A percentile compares a stretch with the other conserved stretches of the same genome.
These are phyloP conservation scores for Podocnemis expansa DNA, from an alignment of 2,113 vertebrate genomes.

Conservation along the genomic window DNA sequence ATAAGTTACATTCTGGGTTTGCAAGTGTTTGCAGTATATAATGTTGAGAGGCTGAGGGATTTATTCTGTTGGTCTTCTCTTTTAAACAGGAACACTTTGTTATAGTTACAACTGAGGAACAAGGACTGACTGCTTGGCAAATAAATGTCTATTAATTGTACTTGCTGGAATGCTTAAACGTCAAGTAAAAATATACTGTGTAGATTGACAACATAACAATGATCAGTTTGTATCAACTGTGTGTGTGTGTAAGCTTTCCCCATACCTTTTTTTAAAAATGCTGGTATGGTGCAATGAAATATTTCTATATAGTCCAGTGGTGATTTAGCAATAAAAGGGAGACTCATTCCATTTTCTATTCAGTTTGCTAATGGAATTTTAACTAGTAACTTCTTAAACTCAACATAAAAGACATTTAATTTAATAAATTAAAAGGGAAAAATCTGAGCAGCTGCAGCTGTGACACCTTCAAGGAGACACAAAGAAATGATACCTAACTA, in stretches of 20 bases:
- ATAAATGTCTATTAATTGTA: background rate
- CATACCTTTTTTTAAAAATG: background rate
- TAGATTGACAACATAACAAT: rapidly evolving
- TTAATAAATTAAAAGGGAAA: background rate
- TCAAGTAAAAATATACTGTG: background rate
- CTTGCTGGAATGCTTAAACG: background rate
- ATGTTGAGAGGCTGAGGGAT: background rate
- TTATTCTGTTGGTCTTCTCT: background rate
- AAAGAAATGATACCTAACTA: background rate
- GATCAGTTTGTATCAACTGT: rapidly evolving
- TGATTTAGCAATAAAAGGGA: background rate
- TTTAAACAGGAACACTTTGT: constrained; percentile 56
- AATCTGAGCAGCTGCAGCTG: background rate
- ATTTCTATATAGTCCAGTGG: background rate
- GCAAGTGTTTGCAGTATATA: background rate
- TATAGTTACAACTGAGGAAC: constrained; percentile 43
- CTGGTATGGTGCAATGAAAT: background rate
- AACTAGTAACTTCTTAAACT: background rate
- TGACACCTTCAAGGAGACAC: background rate
- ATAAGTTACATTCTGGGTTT: background rate
- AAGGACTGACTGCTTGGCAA: background rate
- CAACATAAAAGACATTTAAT: background rate
- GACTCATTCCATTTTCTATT: background rate
- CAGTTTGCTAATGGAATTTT: background rate
- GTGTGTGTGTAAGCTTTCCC: constrained; percentile 9